Percentiles rank a stretch among this genome's conserved stretches.
Evolutionary conservation across 2,113 vertebrate species (phyloP).

Genomic region (Suncus etruscus): DNA sequence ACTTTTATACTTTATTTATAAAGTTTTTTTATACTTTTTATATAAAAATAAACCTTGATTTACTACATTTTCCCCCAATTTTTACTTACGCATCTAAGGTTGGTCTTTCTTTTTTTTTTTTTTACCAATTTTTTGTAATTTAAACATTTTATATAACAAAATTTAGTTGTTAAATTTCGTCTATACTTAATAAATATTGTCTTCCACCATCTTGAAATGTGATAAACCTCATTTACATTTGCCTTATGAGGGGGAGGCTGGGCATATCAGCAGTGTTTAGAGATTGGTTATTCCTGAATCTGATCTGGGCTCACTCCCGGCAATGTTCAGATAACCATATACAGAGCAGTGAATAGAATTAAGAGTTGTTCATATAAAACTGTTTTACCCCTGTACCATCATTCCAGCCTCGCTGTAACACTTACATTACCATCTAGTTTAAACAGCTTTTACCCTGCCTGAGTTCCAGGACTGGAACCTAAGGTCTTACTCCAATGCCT

Average conservation of each 20-base stretch:
- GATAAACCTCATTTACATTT: neutral
- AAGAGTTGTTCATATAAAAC: no score
- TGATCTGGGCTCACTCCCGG: no score
- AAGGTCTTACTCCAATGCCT: no score
- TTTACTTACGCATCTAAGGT: neutral
- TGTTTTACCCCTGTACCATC: no score
- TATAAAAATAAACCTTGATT: neutral
- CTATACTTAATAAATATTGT: constrained; percentile 8
- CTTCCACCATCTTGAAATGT: constrained; percentile 18
- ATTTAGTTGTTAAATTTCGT: constrained; percentile 49
- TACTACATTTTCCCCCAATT: neutral
- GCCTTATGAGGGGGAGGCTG: no score
- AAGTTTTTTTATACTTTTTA: no score
- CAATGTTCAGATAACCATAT: no score
- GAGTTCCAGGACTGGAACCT: no score
- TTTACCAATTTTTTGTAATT: constrained; percentile 44
- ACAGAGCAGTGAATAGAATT: no score
- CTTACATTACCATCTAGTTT: constrained; percentile 34
- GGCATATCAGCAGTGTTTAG: no score
- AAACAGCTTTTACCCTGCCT: neutral
- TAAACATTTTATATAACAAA: constrained; percentile 45
- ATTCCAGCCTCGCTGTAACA: neutral
- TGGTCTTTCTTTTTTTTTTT: constrained; percentile 3
- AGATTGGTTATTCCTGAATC: no score
- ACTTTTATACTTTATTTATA: neutral